Percentiles rank a stretch among this genome's conserved stretches.
These are phyloP conservation scores for Ascidia mentula DNA, from an alignment of 23 tunicate species.

Conservation along the genomic window DNA sequence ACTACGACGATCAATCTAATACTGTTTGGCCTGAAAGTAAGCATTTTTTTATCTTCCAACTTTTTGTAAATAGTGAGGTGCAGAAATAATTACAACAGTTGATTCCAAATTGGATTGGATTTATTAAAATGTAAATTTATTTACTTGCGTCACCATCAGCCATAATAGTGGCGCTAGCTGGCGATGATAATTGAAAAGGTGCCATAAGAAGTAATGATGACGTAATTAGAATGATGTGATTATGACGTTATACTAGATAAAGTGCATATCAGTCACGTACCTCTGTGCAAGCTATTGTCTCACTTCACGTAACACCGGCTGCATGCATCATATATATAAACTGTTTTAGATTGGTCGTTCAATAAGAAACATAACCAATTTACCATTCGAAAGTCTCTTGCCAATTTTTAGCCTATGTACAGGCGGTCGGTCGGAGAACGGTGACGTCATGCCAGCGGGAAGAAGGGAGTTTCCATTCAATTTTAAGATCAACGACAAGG, in stretches of 20 bases:
- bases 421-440: not conserved
- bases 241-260: no score
- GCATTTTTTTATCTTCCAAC: not conserved
- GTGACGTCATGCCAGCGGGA: not conserved
- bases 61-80: not conserved
- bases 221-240: no score
- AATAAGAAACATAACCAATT: not conserved
- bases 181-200: no score
- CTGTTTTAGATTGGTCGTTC: not conserved
- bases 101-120: no score
- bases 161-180: no score
- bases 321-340: not conserved
- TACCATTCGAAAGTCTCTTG: not conserved
- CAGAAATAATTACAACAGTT: not conserved
- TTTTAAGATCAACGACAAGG: constrained; percentile 21
- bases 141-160: no score
- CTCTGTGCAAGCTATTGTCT: no score
- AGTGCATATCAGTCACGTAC: no score
- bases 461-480: constrained; percentile 7
- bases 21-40: constrained; percentile 24
- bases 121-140: no score
- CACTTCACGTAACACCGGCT: not conserved
- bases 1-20: constrained; percentile 4
- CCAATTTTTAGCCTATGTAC: not conserved
- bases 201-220: no score